Evolutionary conservation across 2,888 invertebrate genomes (phyloP).

Genomic region (Campaea margaritaria): DNA sequence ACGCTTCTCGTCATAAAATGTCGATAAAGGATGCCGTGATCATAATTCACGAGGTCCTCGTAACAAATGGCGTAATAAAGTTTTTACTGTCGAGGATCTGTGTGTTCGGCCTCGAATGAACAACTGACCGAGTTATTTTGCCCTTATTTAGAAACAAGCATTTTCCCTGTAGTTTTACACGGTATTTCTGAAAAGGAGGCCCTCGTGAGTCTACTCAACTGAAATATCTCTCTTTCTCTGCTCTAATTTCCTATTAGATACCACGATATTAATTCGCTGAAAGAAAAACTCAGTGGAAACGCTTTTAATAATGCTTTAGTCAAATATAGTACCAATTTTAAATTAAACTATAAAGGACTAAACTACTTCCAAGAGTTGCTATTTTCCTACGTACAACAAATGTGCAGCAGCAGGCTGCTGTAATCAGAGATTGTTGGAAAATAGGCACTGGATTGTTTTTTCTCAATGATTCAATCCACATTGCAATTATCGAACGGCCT

Average conservation of each 20-base stretch:
- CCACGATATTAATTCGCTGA: neutral
- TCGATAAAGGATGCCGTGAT: slow-evolving; percentile 58
- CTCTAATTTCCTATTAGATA: too few relatives aligned
- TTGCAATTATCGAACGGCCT: slow-evolving; percentile 59
- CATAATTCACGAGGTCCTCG: slow-evolving; percentile 64
- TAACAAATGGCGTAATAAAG: slow-evolving; percentile 44
- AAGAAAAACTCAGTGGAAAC: too few relatives aligned
- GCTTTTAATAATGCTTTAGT: neutral
- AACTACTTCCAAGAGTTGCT: neutral
- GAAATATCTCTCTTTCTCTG: neutral
- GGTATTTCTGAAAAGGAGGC: neutral
- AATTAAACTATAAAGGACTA: too few relatives aligned
- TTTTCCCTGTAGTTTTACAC: neutral
- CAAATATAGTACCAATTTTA: too few relatives aligned
- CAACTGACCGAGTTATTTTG: slow-evolving; percentile 60
- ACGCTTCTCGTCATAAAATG: slow-evolving; percentile 57
- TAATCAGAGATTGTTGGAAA: neutral
- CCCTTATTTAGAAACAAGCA: slow-evolving; percentile 57
- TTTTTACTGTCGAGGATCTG: slow-evolving; percentile 33
- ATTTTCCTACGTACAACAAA: neutral
- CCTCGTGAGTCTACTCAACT: neutral
- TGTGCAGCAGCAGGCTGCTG: neutral
- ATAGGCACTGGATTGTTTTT: slow-evolving; percentile 14
- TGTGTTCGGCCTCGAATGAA: slow-evolving; percentile 51
- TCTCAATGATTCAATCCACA: slow-evolving; percentile 38